These are phyloP conservation scores for Daphoenositta chrysoptera DNA, from an alignment of 2,113 vertebrate genomes.

Conservation along the genomic window DNA sequence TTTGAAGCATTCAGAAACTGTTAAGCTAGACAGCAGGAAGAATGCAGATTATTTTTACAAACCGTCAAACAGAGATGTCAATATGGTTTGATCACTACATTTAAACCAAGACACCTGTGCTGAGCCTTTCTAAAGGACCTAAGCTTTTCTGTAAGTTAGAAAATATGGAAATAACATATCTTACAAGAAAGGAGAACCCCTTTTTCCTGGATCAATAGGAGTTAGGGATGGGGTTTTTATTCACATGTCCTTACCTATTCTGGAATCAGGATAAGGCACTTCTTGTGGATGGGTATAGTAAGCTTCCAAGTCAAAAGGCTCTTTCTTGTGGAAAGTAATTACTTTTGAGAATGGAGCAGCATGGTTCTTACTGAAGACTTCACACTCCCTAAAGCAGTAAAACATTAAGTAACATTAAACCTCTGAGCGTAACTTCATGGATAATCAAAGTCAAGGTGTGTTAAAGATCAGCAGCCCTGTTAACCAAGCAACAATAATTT, in stretches of 20 bases:
- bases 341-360: conserved; percentile 95
- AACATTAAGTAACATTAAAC: background rate
- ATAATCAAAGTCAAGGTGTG: background rate
- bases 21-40: background rate
- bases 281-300: conserved; percentile 89
- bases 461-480: background rate
- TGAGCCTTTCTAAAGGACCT: background rate
- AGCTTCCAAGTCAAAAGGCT: conserved; percentile 92
- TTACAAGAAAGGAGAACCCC: background rate
- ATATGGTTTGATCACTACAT: background rate
- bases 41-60: background rate
- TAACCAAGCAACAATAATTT: background rate
- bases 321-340: conserved; percentile 97
- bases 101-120: background rate
- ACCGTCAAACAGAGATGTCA: background rate
- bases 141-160: background rate
- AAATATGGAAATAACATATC: accelerated
- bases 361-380: conserved; percentile 93
- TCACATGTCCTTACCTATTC: conserved; percentile 81
- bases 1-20: background rate
- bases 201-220: background rate
- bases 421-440: background rate
- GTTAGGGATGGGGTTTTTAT: background rate
- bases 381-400: conserved; percentile 83
- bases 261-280: conserved; percentile 88